Evolutionary conservation across 1,140 invertebrate species (phyloP).

Genomic region (Hirudo medicinalis): DNA sequence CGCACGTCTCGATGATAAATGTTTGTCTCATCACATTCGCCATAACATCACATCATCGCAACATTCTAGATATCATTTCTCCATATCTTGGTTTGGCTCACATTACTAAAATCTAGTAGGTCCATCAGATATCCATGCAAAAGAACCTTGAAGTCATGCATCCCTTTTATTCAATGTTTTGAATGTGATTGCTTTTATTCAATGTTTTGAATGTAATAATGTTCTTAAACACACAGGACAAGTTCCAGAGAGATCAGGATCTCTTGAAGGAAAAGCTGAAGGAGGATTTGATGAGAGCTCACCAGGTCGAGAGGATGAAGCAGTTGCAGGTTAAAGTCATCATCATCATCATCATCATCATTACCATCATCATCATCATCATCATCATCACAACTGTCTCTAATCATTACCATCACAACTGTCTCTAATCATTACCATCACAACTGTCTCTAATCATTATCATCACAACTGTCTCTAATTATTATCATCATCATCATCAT

Average conservation of each 20-base stretch:
- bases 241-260: neutral
- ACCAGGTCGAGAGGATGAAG: neutral
- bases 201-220: too few relatives aligned
- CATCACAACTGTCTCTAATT: neutral
- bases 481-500: neutral
- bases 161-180: too few relatives aligned
- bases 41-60: neutral
- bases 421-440: neutral
- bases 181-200: too few relatives aligned
- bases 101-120: too few relatives aligned
- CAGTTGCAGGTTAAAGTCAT: neutral
- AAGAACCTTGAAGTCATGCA: too few relatives aligned
- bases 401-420: neutral
- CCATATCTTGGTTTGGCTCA: too few relatives aligned
- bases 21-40: too few relatives aligned
- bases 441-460: neutral
- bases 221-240: neutral
- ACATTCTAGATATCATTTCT: neutral
- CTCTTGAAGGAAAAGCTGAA: slow-evolving; percentile 4
- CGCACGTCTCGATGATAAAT: too few relatives aligned
- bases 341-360: neutral
- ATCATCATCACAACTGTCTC: neutral
- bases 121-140: too few relatives aligned
- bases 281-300: neutral
- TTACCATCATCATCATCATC: neutral